Percentiles rank a stretch among this genome's conserved stretches.
Conservation (phyloP, 2,797 vertebrate genomes). For the Phataginus tetradactyla region DNA sequence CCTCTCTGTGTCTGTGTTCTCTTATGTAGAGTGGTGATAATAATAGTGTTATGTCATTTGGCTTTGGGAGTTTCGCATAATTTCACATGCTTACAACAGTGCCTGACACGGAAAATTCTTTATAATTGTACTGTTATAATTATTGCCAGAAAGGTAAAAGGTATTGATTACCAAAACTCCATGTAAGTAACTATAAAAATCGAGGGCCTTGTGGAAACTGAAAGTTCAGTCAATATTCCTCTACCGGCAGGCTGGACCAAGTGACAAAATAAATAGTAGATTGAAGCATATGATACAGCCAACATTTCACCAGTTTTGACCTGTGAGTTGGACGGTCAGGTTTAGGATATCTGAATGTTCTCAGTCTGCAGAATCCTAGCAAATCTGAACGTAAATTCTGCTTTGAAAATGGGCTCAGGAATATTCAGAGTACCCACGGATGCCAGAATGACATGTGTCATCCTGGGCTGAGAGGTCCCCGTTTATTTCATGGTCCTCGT, state of each 20-base stretch:
- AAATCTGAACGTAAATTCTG: background rate
- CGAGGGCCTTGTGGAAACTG: background rate
- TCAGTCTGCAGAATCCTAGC: background rate
- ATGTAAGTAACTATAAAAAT: background rate
- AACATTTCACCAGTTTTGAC: background rate
- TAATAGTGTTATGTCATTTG: background rate
- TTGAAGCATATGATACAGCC: background rate
- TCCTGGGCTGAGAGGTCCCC: background rate
- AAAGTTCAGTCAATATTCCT: background rate
- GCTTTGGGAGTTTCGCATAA: slow-evolving; percentile 18
- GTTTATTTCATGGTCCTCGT: background rate
- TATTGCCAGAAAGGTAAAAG: background rate
- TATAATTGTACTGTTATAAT: background rate
- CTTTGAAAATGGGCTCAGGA: background rate
- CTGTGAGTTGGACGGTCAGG: background rate
- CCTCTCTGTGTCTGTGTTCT: background rate
- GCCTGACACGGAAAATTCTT: background rate
- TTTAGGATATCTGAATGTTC: background rate
- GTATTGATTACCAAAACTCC: background rate
- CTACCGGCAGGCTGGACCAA: background rate
- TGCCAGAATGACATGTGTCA: background rate
- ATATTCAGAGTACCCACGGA: background rate
- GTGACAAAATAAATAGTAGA: background rate
- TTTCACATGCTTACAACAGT: background rate
- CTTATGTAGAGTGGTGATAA: background rate